These are phyloP conservation scores for Nomada ruficornis DNA, from an alignment of 2,888 invertebrate species.

Conservation along the genomic window DNA sequence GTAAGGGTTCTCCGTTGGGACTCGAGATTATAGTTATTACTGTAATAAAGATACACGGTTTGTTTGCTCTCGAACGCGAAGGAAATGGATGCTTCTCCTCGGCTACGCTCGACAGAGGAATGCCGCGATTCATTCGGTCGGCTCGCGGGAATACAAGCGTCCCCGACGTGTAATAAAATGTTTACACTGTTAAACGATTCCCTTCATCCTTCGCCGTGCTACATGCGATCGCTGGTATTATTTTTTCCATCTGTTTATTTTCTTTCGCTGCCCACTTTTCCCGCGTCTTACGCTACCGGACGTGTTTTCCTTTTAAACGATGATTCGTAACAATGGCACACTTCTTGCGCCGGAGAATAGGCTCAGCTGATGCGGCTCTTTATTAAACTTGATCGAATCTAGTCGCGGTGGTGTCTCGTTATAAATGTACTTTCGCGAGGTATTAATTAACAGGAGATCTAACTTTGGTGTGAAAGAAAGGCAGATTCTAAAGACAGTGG, in stretches of 20 bases:
- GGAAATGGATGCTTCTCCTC: slow-evolving; percentile 45
- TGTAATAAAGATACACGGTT: slow-evolving; percentile 78
- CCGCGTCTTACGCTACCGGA: background rate
- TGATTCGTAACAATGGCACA: background rate
- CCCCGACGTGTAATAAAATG: slow-evolving; percentile 48
- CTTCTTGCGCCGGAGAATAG: background rate
- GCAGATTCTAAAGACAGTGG: too few relatives aligned
- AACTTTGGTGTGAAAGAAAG: too few relatives aligned
- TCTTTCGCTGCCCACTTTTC: background rate
- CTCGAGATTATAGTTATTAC: slow-evolving; percentile 78
- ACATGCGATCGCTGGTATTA: background rate
- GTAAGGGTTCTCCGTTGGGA: slow-evolving; percentile 51
- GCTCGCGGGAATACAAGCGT: slow-evolving; percentile 27
- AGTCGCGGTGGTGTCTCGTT: too few relatives aligned
- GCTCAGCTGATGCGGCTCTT: too few relatives aligned
- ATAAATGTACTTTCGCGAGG: too few relatives aligned
- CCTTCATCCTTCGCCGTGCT: background rate
- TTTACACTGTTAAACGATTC: slow-evolving; percentile 47
- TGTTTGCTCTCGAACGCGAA: slow-evolving; percentile 70
- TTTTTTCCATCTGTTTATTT: background rate
- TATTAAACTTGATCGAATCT: too few relatives aligned
- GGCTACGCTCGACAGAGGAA: slow-evolving; percentile 30
- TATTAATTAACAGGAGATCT: too few relatives aligned
- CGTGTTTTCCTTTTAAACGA: background rate
- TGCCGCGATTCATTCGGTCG: slow-evolving; percentile 64